These are phyloP conservation scores for Plectropomus leopardus DNA, from an alignment of 2,113 vertebrate genomes.

Conservation along the genomic window DNA sequence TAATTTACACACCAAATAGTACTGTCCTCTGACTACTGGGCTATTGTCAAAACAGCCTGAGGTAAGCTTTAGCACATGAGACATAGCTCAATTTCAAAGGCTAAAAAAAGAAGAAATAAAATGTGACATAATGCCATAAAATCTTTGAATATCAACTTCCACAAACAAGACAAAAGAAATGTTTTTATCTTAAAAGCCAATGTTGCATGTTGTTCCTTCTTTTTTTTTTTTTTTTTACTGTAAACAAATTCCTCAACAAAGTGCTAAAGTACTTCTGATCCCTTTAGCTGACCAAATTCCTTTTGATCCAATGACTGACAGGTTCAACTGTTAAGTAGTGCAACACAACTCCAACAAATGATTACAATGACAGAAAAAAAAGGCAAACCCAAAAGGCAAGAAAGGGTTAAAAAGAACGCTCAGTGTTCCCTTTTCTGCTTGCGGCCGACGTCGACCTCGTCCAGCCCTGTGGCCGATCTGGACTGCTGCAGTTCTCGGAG, in stretches of 20 bases:
- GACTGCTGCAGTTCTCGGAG: slow-evolving; percentile 72
- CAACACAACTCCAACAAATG: slow-evolving; percentile 71
- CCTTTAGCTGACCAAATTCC: slow-evolving; percentile 35
- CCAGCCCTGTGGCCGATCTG: slow-evolving; percentile 67
- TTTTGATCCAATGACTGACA: slow-evolving; percentile 42
- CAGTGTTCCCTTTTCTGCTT: slow-evolving; percentile 78
- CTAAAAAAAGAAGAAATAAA: slow-evolving; percentile 56
- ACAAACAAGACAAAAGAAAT: slow-evolving; percentile 56
- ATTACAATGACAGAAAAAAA: slow-evolving; percentile 58
- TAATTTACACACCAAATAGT: slow-evolving; percentile 68
- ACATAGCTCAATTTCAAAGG: slow-evolving; percentile 70
- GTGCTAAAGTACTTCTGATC: slow-evolving; percentile 63
- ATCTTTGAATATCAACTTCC: slow-evolving; percentile 46
- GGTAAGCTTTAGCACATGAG: slow-evolving; percentile 81
- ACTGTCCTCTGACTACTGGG: slow-evolving; percentile 71
- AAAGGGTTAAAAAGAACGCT: slow-evolving; percentile 47
- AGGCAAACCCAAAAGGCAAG: slow-evolving; percentile 47
- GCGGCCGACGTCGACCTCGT: slow-evolving; percentile 81
- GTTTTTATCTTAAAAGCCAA: slow-evolving; percentile 29
- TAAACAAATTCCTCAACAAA: slow-evolving; percentile 69
- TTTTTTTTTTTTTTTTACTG: slow-evolving; percentile 33
- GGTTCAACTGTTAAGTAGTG: slow-evolving; percentile 67
- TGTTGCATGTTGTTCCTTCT: slow-evolving; percentile 15
- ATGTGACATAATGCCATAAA: slow-evolving; percentile 53
- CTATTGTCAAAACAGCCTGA: slow-evolving; percentile 79